Conservation (phyloP, 2,888 invertebrate genomes). For the Augochlorella aurata region DNA sequence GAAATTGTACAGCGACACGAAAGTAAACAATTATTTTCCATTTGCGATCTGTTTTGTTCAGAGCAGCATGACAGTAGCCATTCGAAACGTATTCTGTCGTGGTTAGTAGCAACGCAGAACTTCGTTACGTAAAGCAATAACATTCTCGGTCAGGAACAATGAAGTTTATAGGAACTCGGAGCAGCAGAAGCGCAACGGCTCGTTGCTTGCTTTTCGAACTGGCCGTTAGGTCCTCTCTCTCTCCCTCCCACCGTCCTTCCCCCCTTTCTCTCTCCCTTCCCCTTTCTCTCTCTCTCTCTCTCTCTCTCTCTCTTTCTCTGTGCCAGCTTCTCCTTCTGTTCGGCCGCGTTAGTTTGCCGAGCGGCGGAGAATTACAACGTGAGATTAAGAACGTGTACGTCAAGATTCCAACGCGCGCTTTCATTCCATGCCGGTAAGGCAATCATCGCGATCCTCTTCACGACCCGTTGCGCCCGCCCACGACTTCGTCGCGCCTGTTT, state of each 20-base stretch:
- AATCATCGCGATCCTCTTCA: slow-evolving; percentile 21
- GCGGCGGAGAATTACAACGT: slow-evolving; percentile 25
- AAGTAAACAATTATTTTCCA: too few species aligned
- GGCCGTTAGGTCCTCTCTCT: background rate
- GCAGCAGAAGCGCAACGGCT: background rate
- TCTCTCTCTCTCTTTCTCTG: too few species aligned
- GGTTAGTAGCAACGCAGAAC: background rate
- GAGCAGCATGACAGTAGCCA: too few species aligned
- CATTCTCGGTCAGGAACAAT: background rate
- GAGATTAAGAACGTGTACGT: slow-evolving; percentile 35
- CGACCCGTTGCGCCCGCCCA: slow-evolving; percentile 13
- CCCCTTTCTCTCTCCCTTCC: too few species aligned
- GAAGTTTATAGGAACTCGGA: background rate
- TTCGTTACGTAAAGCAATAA: background rate
- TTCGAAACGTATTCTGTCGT: too few species aligned
- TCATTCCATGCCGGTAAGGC: slow-evolving; percentile 11
- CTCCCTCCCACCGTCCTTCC: too few species aligned
- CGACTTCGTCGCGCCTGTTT: slow-evolving; percentile 23
- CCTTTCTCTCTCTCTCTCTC: too few species aligned
- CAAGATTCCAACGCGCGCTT: background rate
- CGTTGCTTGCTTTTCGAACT: background rate
- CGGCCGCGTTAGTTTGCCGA: background rate
- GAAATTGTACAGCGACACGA: too few species aligned
- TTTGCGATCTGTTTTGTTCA: too few species aligned
- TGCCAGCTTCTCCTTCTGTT: slow-evolving; percentile 1